A percentile compares a stretch with the other conserved stretches of the same genome.
These are phyloP conservation scores for Manacus vitellinus DNA, from an alignment of 2,113 vertebrate genomes.

Conservation along the genomic window DNA sequence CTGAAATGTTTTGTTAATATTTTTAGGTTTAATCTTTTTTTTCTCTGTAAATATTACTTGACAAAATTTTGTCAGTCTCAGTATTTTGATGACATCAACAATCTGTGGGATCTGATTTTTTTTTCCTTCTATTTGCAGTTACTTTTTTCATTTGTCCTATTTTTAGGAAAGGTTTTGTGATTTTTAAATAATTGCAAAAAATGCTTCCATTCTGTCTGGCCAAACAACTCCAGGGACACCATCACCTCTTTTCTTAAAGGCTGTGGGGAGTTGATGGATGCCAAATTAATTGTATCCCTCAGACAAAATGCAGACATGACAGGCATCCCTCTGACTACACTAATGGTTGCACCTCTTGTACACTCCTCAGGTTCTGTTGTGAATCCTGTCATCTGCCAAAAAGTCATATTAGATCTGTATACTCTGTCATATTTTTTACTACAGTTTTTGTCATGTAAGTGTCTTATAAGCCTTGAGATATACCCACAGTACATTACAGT, in stretches of 20 bases:
- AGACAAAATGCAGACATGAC: not conserved
- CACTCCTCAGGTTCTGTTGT: not conserved
- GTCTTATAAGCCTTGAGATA: accelerated
- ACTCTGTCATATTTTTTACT: not conserved
- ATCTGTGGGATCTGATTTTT: not conserved
- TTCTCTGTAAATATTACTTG: not conserved
- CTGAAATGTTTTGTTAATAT: not conserved
- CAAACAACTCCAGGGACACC: not conserved
- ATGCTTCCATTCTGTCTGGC: not conserved
- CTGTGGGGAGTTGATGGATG: not conserved
- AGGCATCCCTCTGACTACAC: not conserved
- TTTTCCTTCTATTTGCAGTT: not conserved
- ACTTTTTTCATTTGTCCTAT: not conserved
- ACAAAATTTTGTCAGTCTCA: not conserved
- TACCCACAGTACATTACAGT: not conserved
- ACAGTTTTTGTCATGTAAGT: not conserved
- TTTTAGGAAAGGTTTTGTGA: not conserved
- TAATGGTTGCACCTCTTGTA: not conserved
- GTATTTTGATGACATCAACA: not conserved
- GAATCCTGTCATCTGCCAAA: not conserved
- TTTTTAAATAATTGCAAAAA: not conserved
- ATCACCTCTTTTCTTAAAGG: not conserved
- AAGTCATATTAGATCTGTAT: not conserved
- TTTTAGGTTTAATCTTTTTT: not conserved
- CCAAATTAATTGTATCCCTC: not conserved